phyloP scores from a whole-genome alignment of 2,888 invertebrate genomes.

The Campoplex capitator region DNA sequence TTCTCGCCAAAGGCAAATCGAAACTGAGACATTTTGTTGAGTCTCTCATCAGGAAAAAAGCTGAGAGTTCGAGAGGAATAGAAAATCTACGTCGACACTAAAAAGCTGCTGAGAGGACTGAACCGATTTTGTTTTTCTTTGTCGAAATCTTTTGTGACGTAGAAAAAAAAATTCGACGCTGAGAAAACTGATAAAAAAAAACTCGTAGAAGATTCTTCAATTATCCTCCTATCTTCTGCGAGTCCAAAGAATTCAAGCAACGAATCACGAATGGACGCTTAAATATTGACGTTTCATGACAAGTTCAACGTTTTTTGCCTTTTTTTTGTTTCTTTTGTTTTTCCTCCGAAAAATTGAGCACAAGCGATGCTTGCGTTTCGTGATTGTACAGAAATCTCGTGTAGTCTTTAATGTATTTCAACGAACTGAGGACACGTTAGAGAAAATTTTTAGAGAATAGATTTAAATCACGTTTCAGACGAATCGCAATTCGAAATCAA shows the following conservation, averaged over 20 bases:
- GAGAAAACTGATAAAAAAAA: constrained; percentile 8
- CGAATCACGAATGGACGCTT: neutral
- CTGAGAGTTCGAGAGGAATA: constrained; percentile 7
- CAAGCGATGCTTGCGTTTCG: constrained; percentile 15
- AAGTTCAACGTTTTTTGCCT: neutral
- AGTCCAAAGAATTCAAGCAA: constrained; percentile 51
- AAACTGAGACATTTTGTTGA: constrained; percentile 35
- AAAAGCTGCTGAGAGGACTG: neutral
- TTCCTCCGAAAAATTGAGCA: neutral
- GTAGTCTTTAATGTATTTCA: constrained; percentile 29
- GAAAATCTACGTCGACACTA: neutral
- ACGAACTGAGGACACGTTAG: constrained; percentile 29
- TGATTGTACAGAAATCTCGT: constrained; percentile 35
- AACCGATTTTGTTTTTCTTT: neutral
- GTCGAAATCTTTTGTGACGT: neutral
- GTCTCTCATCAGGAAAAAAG: neutral
- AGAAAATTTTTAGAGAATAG: constrained; percentile 19
- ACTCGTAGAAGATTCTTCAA: constrained; percentile 3
- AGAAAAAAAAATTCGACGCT: constrained; percentile 2
- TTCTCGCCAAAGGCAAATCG: constrained; percentile 69
- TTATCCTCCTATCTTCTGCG: constrained; percentile 37
- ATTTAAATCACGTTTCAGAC: neutral
- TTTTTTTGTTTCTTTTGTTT: neutral
- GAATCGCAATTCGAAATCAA: neutral
- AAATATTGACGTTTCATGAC: neutral